phyloP scores from a whole-genome alignment of 37 sponge, comb jelly and placozoan species.

The Ephydatia muelleri region DNA sequence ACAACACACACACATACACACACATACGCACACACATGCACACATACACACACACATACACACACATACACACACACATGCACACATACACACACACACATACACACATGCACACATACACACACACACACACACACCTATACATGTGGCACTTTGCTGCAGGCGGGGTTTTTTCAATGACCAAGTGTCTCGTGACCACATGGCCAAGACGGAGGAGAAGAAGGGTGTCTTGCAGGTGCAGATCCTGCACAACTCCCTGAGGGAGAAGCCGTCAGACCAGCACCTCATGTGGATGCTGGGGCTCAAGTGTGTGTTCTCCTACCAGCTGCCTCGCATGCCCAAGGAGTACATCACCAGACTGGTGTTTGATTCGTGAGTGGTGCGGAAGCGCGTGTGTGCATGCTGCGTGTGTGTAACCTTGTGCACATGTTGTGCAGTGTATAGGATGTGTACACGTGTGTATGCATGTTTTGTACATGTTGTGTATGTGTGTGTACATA shows the following conservation, averaged over 20 bases:
- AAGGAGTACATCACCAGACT: conserved; percentile 96
- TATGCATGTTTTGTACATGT: not conserved
- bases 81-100: too few species aligned
- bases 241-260: conserved; percentile 75
- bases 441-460: not conserved
- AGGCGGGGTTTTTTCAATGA: conserved; percentile 75
- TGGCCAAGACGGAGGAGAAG: conserved; percentile 80
- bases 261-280: conserved; percentile 49
- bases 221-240: conserved; percentile 69
- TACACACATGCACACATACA: not conserved
- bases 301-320: conserved; percentile 82
- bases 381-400: too few species aligned
- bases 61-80: not conserved
- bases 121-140: not conserved
- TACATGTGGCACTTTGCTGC: not conserved
- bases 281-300: conserved; percentile 87
- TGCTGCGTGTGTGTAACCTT: not conserved
- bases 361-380: conserved; percentile 90
- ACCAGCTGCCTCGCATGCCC: conserved; percentile 95
- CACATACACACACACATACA: conserved; percentile 1
- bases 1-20: too few species aligned
- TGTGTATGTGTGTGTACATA: too few species aligned
- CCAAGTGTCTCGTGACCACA: conserved; percentile 88
- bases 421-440: not conserved
- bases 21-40: too few species aligned